These are phyloP conservation scores for Caenorhabditis parvicauda DNA, from an alignment of 2,888 invertebrate species.

Conservation along the genomic window DNA sequence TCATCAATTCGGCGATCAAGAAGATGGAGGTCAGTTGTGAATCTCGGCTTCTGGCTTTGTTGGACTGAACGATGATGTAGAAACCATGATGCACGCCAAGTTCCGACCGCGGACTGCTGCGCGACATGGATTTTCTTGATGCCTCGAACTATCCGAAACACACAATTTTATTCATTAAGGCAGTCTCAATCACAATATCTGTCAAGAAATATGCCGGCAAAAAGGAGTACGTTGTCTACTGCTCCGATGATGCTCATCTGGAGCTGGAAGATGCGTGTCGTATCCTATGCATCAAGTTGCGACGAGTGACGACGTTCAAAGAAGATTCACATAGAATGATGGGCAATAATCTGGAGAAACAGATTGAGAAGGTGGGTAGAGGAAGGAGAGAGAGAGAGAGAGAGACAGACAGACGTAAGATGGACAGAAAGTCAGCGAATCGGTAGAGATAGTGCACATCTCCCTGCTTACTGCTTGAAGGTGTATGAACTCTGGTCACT, in stretches of 20 bases:
- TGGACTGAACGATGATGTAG: no score
- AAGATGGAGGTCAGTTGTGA: no score
- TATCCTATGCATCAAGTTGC: conserved; percentile 9
- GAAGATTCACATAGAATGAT: conserved; percentile 17
- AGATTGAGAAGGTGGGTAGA: conserved; percentile 20
- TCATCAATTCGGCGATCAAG: no score
- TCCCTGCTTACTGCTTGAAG: no score
- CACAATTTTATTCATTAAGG: not conserved
- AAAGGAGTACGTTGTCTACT: conserved; percentile 15
- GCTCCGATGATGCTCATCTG: conserved; percentile 16
- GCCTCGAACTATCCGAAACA: not conserved
- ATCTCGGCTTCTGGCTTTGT: no score
- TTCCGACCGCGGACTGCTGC: no score
- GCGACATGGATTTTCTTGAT: conserved; percentile 4
- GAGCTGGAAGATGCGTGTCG: conserved; percentile 18
- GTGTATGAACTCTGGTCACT: no score
- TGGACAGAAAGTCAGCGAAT: no score
- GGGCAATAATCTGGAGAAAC: conserved; percentile 10
- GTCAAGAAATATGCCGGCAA: conserved; percentile 1
- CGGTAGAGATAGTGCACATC: no score
- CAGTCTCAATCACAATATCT: not conserved
- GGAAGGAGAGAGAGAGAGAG: no score
- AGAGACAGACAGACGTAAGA: no score
- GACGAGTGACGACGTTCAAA: conserved; percentile 13
- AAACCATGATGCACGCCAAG: no score